A percentile compares a stretch with the other conserved stretches of the same genome.
These are phyloP conservation scores for Dicroscelio sp. DNA, from an alignment of 2,888 invertebrate genomes.

Conservation along the genomic window DNA sequence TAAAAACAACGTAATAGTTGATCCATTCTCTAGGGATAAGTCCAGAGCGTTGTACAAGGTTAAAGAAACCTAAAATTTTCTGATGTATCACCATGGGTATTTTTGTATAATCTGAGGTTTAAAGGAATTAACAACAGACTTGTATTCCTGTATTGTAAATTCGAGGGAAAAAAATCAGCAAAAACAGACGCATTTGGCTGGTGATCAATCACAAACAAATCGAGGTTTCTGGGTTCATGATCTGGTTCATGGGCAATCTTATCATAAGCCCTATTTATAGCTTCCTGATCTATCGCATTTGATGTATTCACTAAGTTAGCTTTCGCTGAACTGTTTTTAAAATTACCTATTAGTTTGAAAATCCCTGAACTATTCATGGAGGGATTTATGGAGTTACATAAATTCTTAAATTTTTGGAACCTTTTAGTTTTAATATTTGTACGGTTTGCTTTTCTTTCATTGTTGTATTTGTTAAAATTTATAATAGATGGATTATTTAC, in stretches of 20 bases:
- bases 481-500: neutral
- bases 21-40: neutral
- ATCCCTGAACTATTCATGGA: neutral
- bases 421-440: neutral
- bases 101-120: neutral
- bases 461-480: neutral
- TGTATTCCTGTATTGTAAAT: conserved; percentile 13
- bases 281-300: neutral
- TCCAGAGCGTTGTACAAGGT: neutral
- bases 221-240: too few relatives aligned
- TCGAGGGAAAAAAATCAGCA: neutral
- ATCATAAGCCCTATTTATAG: neutral
- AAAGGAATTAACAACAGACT: conserved; percentile 10
- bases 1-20: neutral
- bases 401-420: neutral
- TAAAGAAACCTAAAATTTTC: neutral
- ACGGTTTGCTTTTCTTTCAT: neutral
- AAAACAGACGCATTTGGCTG: neutral
- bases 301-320: neutral
- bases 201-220: neutral
- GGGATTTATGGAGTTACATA: neutral
- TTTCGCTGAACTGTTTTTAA: neutral
- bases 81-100: neutral
- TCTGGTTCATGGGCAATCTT: too few relatives aligned
- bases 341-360: neutral